phyloP scores from a whole-genome alignment of 2,888 invertebrate species.

The Keiferia lycopersicella region DNA sequence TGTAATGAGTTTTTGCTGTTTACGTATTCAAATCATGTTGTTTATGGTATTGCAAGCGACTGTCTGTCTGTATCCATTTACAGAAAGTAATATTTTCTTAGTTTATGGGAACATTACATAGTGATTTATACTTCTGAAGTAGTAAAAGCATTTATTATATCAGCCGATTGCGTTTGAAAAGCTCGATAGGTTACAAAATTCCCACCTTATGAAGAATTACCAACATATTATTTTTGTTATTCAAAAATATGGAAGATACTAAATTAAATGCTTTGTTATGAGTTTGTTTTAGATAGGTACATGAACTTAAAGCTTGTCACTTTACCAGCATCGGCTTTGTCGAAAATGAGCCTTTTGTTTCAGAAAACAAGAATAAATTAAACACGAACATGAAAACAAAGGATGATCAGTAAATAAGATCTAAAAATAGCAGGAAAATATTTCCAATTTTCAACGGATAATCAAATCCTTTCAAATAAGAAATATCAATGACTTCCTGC shows the following conservation, averaged over 20 bases:
- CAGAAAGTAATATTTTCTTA: neutral
- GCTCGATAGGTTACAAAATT: neutral
- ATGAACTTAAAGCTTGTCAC: too few relatives aligned
- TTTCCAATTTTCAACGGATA: too few relatives aligned
- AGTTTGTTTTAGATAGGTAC: neutral
- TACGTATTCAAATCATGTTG: slow-evolving; percentile 31
- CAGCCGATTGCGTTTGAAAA: too few relatives aligned
- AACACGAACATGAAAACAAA: too few relatives aligned
- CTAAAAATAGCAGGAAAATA: neutral
- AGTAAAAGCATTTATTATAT: too few relatives aligned
- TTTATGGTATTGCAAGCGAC: slow-evolving; percentile 20
- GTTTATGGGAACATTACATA: too few relatives aligned
- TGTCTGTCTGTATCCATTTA: neutral
- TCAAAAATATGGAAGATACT: too few relatives aligned
- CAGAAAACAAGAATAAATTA: too few relatives aligned
- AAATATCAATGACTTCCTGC: neutral
- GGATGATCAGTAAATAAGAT: too few relatives aligned
- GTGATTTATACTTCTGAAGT: neutral
- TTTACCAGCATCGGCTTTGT: too few relatives aligned
- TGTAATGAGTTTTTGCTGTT: slow-evolving; percentile 30
- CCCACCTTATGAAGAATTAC: neutral
- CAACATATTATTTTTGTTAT: too few relatives aligned
- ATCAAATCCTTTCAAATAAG: neutral
- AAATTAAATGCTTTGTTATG: neutral
- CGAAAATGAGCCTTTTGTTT: too few relatives aligned